Base-by-base conservation (phyloP, 2,113 vertebrate species). In the Burhinus bistriatus region DNA sequence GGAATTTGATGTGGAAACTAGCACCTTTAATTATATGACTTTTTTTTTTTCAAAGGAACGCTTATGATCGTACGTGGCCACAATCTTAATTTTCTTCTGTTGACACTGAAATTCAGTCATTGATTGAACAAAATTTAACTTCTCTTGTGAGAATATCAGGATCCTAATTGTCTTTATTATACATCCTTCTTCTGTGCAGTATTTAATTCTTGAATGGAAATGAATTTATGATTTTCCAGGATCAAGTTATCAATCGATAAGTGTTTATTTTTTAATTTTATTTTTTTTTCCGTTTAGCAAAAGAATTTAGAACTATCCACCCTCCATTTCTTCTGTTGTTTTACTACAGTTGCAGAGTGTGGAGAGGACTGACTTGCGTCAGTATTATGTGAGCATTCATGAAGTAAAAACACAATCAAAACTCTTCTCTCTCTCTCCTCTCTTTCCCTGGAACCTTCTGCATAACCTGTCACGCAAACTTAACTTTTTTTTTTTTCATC, bases 1-100 rank as follows among this genome's bases (percentile, higher is more conserved):
- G 90, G 93, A 97, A 95, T 93, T 96, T 93, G 94, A 83, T 90
- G 94, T 95, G 92, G 91, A 95, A 83, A 77, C 89, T 93, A 91
- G 82, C 87, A 93, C 90, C 96, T 96, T 95, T 93, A 96, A 93
- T 96, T 86, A 54, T 55, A 59, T 58, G 40, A 77, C 25, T 3
- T 91, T 83, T 87, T 44, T 44, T 44, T 92, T 87, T 92, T 73
- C 49, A 36, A 70, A 94, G 64, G 45, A 90, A 49, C 0, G 0
- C 36, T 85, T 85, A 69, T 38, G 27, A 38, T 68, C 10, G 0
- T 91, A 52, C 72, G 27, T 79, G 49, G 62, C 61, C 19, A 0
- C 49, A 69, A 6, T 89, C 59, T 34, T 87, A 27, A 45, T 89
- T 97, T 91, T 85, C 40, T 79, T 59, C 21, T 79, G 23, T 72